A percentile compares a stretch with the other conserved stretches of the same genome.
Evolutionary conservation across 23 tunicate species (phyloP).

Genomic region (Trididemnum nubilum): DNA sequence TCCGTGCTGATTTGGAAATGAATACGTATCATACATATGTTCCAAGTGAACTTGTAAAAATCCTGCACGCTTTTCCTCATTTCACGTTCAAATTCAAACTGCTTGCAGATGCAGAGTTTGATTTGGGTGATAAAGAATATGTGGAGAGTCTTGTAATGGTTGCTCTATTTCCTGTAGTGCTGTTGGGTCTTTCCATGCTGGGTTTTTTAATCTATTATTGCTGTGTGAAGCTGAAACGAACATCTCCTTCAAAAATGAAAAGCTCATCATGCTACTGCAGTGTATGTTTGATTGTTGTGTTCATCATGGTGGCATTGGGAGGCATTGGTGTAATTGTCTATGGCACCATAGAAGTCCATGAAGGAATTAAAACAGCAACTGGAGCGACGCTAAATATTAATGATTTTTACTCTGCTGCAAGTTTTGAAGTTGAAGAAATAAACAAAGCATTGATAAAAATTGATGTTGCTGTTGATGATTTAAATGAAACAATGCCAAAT

Average conservation of each 20-base stretch:
- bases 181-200: constrained; percentile 57
- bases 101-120: constrained; percentile 40
- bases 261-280: constrained; percentile 73
- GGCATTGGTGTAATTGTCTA: constrained; percentile 59
- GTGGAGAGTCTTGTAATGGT: constrained; percentile 69
- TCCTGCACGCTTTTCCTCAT: constrained; percentile 62
- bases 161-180: constrained; percentile 58
- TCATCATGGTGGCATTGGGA: constrained; percentile 72
- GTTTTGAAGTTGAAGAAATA: constrained; percentile 27
- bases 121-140: constrained; percentile 41
- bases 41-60: constrained; percentile 23
- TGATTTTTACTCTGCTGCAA: constrained; percentile 41
- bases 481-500: not conserved
- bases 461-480: not conserved
- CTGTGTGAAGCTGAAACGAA: constrained; percentile 52
- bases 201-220: constrained; percentile 64
- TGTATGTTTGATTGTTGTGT: constrained; percentile 56
- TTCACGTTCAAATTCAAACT: constrained; percentile 47
- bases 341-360: constrained; percentile 69
- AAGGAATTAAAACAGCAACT: constrained; percentile 41
- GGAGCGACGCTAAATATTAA: constrained; percentile 44
- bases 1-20: too few relatives aligned
- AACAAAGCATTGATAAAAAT: not conserved
- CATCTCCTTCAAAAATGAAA: constrained; percentile 40
- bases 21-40: not conserved